These are phyloP conservation scores for Periophthalmodon schlosseri DNA, from an alignment of 2,113 vertebrate genomes.

Conservation along the genomic window DNA sequence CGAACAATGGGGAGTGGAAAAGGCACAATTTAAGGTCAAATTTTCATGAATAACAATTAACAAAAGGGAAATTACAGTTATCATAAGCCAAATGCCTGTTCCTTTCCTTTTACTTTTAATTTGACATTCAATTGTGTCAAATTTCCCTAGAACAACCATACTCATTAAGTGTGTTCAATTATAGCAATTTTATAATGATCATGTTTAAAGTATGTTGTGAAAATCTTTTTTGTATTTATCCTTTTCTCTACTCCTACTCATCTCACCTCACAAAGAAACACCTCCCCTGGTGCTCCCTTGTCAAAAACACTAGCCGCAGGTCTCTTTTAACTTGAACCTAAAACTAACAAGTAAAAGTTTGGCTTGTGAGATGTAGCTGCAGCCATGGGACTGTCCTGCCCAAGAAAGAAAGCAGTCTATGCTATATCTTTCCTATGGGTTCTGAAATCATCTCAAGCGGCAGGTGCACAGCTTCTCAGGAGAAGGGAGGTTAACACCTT, in stretches of 20 bases:
- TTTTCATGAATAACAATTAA: background rate
- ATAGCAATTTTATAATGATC: background rate
- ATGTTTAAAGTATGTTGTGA: background rate
- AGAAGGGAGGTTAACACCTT: constrained; percentile 19
- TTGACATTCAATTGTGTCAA: background rate
- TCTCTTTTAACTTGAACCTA: constrained; percentile 55
- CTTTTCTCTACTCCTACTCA: constrained; percentile 41
- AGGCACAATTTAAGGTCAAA: background rate
- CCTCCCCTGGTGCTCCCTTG: constrained; percentile 49
- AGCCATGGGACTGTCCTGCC: constrained; percentile 47
- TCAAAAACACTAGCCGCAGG: constrained; percentile 66
- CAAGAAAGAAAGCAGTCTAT: constrained; percentile 58
- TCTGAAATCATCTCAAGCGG: constrained; percentile 48
- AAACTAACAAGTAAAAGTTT: constrained; percentile 72
- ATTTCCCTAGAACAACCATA: background rate
- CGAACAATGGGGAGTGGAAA: background rate
- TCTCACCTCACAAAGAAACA: constrained; percentile 39
- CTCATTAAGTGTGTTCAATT: background rate
- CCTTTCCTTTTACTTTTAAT: background rate
- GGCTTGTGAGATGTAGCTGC: constrained; percentile 34
- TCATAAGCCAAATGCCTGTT: background rate
- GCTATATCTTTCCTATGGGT: constrained; percentile 59
- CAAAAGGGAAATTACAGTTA: constrained; percentile 1
- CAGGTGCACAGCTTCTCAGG: constrained; percentile 42
- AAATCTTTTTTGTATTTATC: constrained; percentile 3